Base-by-base conservation (phyloP, 2,888 invertebrate genomes). In the Carpatolechia fugitivella region DNA sequence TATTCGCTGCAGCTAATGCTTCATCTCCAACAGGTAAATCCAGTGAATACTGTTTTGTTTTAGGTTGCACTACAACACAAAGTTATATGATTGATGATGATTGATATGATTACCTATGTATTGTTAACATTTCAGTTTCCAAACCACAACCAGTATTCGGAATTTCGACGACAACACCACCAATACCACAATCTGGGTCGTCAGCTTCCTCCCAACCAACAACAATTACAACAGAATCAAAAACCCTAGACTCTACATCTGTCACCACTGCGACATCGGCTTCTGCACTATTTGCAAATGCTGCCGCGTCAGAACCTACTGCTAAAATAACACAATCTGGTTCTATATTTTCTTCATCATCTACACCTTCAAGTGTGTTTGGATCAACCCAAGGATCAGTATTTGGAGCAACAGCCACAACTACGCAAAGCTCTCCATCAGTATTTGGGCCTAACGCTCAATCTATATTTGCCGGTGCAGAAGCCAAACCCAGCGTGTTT, bases 261-360 rank as follows among this genome's bases (percentile, higher is more conserved):
- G 24, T 57, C 10, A 53, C 66, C 11, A 40, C 67, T 13, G 60
- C 67, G 3, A 36, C 63, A 14, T 60, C 66, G 4, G 60, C 70
- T 8, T 64, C 82, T 1, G 74, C 78, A 38, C 61, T 85, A 55
- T 85, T 85, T 54, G 76, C 77, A 38, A 64, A 73, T 16, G 70
- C 75, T 14, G 65, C 70, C 14, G 67, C 68, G 5, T 64, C 75
- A 18, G 69, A 68, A 57, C 20, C 33, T 1, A 38, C 46, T 13
- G 38, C 35, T 49, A 60, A 62, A 49, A 59, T 61, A n/a, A 56
- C 65, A 7, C 59, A 59, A 46, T 51, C 67, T 31, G 62, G 61
- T 7, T 68, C 70, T 5, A 56, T 71, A 61, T 68, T 71, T 50
- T 50, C 64, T 5, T 47, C 68, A 1, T 57, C 71, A 0, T 59